A percentile compares a stretch with the other conserved stretches of the same genome.
Evolutionary conservation across 2,113 vertebrate species (phyloP).

Genomic region (Formicarius rufipectus): DNA sequence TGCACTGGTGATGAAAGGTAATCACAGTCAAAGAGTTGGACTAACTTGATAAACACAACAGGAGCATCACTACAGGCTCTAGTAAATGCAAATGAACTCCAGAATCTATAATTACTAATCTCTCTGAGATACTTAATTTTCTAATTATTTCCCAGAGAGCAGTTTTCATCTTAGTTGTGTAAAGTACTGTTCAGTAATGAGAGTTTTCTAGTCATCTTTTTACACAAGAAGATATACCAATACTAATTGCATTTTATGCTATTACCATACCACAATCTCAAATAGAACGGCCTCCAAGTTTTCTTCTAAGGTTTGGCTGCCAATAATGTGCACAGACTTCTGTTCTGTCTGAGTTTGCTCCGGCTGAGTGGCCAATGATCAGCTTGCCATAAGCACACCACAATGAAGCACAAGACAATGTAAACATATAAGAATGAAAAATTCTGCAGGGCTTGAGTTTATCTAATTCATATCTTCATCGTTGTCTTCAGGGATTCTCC

Average conservation of each 20-base stretch:
- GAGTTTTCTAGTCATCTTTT: background rate
- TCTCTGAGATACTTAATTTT: background rate
- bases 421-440: background rate
- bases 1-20: background rate
- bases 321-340: background rate
- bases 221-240: background rate
- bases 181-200: background rate
- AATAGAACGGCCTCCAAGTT: background rate
- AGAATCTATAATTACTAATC: background rate
- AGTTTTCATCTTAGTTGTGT: background rate
- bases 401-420: background rate
- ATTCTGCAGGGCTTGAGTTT: background rate
- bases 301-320: background rate
- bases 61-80: background rate
- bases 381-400: background rate
- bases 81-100: background rate
- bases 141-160: background rate
- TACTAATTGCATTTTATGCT: background rate
- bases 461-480: background rate
- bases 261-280: background rate
- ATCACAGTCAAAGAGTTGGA: background rate
- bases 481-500: background rate
- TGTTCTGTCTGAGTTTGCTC: background rate
- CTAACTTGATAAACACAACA: background rate
- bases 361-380: background rate